Percentiles rank a stretch among this genome's conserved stretches.
phyloP scores from a whole-genome alignment of 53 echinoderm and acorn worm species.

The Luidia sarsii region DNA sequence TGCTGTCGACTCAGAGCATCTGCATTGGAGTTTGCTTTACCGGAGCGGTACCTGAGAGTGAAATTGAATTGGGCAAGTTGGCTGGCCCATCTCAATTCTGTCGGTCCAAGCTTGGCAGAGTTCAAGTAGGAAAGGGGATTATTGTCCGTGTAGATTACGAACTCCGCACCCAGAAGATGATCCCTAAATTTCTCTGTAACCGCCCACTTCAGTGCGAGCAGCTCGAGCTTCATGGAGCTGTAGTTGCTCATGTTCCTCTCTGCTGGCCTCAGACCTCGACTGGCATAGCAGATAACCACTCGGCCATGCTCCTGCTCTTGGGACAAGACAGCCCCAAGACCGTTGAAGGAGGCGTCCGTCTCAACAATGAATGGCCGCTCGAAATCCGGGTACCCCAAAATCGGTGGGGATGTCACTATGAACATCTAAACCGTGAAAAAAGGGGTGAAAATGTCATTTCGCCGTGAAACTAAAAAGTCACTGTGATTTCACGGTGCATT shows the following conservation, averaged over 20 bases:
- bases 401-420: too few relatives aligned
- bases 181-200: too few relatives aligned
- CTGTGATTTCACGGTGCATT: too few relatives aligned
- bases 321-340: too few relatives aligned
- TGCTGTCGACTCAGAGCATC: background rate
- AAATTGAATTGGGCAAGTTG: constrained; percentile 58
- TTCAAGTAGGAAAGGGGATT: constrained; percentile 62
- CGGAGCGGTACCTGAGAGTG: constrained; percentile 53
- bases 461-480: too few relatives aligned
- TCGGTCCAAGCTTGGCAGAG: constrained; percentile 56
- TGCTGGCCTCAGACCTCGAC: constrained; percentile 12
- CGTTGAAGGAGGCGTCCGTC: too few relatives aligned
- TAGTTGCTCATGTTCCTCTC: constrained; percentile 66
- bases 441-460: too few relatives aligned
- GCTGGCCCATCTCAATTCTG: constrained; percentile 58
- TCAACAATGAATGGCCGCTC: constrained; percentile 27
- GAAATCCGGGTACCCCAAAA: constrained; percentile 44
- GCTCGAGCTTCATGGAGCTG: constrained; percentile 62
- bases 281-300: constrained; percentile 54
- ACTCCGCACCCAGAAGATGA: constrained; percentile 19
- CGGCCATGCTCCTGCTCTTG: constrained; percentile 38
- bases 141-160: constrained; percentile 55
- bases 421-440: too few relatives aligned
- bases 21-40: background rate
- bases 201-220: constrained; percentile 65